Evolutionary conservation across 2,113 vertebrate species (phyloP), one percentile per base, ranked within the genome.

Genomic region (Rhagologus leucostigma): DNA sequence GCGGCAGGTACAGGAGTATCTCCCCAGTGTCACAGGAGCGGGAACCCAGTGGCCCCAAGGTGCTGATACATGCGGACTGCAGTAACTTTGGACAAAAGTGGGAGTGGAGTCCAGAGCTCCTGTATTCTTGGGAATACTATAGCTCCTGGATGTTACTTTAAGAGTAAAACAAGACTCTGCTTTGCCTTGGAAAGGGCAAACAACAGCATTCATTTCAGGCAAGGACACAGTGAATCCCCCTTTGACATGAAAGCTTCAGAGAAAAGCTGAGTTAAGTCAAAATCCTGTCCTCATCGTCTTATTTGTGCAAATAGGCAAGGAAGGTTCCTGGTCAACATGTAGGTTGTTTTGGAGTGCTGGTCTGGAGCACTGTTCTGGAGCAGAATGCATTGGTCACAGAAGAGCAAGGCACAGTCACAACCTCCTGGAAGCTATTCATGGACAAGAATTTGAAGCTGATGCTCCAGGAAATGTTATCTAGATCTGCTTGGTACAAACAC

Each of bases 41-140:
- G 57, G 35, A 73, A 19, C 7, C 26, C 33, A 18, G 39, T 35
- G 49, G 16, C 32, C 35, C 47, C 35, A 75, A 47, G 83, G 26
- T 1, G 0, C 11, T 75, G 41, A 52, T 3, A 49, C 55, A 41
- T 42, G 5, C 16, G 0, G 0, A 53, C n/a, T 73, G 47, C 46
- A 84, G 68, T 33, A 49, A 24, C 32, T 62, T 57, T 46, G 67
- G 42, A 65, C 2, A 47, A 37, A 91, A 70, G 24, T 20, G 55
- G 29, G 50, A 86, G 23, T 42, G 42, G 11, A 77, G 19, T 35
- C n/a, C 67, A 50, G 22, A 18, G 57, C n/a, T 77, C 20, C n/a
- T 70, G 12, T 20, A 19, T 65, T 64, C 26, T 42, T 7, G 3
- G 47, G 20, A 87, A 63, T 44, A 16, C 23, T 8, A 3, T 55